A percentile compares a stretch with the other conserved stretches of the same genome.
phyloP scores from a whole-genome alignment of 2,888 invertebrate species.

The Acronicta psi region DNA sequence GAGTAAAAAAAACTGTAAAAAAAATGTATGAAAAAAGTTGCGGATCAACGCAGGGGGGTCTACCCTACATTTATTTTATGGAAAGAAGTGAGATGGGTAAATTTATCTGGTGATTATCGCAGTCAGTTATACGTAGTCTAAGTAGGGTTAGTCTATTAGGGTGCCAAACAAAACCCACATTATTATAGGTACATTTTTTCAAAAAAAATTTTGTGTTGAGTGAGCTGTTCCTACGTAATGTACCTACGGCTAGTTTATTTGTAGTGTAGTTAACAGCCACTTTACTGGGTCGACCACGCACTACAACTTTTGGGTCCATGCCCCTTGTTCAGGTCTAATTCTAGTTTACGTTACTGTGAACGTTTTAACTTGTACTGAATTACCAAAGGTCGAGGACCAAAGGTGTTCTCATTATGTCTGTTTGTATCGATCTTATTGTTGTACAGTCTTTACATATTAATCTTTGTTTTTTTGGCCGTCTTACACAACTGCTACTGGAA shows the following conservation, averaged over 20 bases:
- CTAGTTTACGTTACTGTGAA: constrained; percentile 55
- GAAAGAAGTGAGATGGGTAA: no score
- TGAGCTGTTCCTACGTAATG: constrained; percentile 35
- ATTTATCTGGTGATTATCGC: neutral
- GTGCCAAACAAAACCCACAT: constrained; percentile 28
- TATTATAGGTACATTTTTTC: constrained; percentile 51
- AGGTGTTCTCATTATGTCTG: no score
- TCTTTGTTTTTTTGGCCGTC: no score
- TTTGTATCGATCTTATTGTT: no score
- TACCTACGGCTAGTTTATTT: constrained; percentile 55
- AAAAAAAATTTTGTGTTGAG: constrained; percentile 36
- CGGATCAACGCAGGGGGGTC: no score
- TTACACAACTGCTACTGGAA: no score
- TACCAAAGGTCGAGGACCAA: no score
- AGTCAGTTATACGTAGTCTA: neutral
- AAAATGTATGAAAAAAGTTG: no score
- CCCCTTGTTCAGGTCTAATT: constrained; percentile 60
- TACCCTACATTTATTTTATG: no score
- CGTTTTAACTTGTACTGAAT: constrained; percentile 53
- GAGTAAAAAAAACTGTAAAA: no score
- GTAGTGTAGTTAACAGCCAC: constrained; percentile 60
- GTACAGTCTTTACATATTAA: no score
- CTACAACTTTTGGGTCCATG: constrained; percentile 62
- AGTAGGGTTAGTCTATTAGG: constrained; percentile 39
- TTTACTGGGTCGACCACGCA: constrained; percentile 60